Evolutionary conservation across 1,140 invertebrate genomes (phyloP), one percentile per base, ranked within the genome.

Genomic region (Eupristina koningsbergeri): DNA sequence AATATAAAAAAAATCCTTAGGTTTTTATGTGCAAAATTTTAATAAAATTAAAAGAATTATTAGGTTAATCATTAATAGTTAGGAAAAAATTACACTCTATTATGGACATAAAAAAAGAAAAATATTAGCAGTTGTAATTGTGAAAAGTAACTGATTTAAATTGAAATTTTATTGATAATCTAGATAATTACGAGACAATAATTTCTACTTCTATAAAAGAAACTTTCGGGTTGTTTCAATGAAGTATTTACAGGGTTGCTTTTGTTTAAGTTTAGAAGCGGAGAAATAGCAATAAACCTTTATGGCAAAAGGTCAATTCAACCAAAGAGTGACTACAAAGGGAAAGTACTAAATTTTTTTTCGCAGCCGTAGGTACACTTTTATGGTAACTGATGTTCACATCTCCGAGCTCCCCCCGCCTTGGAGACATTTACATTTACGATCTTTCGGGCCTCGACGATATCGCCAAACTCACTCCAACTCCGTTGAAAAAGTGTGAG

Each of bases 351-450:
- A 58, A 78, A 71, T 78, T 31, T 29, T 45, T 77, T 77, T 84
- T 58, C 53, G 75, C 75, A 61, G 67, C 73, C 63, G n/a, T 80
- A 89, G 88, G 80, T 88, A 88, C 77, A 84, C 86, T 36, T 89
- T 90, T 71, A 89, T 89, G 89, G 86, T 89, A 7, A 87, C 87
- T 64, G 89, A 91, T 71, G 84, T 90, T 31, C 86, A 88, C 39
- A 87, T 89, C 77, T 87, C 88, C 61, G 89, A 90, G 69, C 85
- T n/a, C 86, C 73, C 88, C 87, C 17, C 87, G 90, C 76, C 85
- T 90, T 45, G 91, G 90, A 7, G 87, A 91, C 61, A 88, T 90
- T 85, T 89, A 90, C 84, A 85, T 92, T 80, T 89, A 90, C 53
- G 91, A 91, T 86, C 86, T 91, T 61, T 85, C 87, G 19, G 87